Percentiles rank a stretch among this genome's conserved stretches.
phyloP scores from a whole-genome alignment of 53 echinoderm and acorn worm genomes.

The Arbacia lixula region DNA sequence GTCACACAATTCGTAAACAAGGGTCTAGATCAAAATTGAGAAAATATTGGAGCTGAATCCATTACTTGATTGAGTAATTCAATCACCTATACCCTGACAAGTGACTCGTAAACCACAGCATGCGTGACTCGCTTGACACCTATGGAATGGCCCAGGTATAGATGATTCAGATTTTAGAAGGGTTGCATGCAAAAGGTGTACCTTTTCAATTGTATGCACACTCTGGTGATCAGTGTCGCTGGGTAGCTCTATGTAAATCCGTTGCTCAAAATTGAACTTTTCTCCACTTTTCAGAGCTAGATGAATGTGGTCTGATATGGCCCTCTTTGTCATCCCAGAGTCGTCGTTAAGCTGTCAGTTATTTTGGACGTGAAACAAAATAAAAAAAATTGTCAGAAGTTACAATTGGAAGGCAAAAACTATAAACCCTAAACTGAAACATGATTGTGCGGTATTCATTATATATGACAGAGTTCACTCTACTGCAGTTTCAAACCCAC shows the following conservation, averaged over 20 bases:
- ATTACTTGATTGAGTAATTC: too few species aligned
- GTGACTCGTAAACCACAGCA: too few species aligned
- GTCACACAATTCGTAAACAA: too few species aligned
- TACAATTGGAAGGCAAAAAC: neutral
- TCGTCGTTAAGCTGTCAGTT: slow-evolving; percentile 12
- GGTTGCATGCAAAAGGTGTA: slow-evolving; percentile 24
- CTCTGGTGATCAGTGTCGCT: slow-evolving; percentile 22
- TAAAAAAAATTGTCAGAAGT: neutral
- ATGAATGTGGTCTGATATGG: slow-evolving; percentile 23
- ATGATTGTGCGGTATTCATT: neutral
- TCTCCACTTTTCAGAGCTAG: slow-evolving; percentile 9
- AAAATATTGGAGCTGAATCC: too few species aligned
- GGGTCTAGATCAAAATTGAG: too few species aligned
- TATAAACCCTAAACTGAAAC: neutral
- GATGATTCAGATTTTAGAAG: neutral
- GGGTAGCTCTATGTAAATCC: slow-evolving; percentile 25
- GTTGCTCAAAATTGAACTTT: slow-evolving; percentile 18
- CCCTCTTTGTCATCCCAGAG: slow-evolving; percentile 28
- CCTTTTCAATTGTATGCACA: slow-evolving; percentile 25
- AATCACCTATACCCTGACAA: too few species aligned
- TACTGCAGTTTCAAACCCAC: too few species aligned
- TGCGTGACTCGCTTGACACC: too few species aligned
- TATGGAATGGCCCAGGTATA: neutral
- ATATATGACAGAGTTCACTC: too few species aligned
- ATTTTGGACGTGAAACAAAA: neutral